Conservation (phyloP, 2,797 vertebrate genomes). For the Lepidocolaptes lacrymiger region DNA sequence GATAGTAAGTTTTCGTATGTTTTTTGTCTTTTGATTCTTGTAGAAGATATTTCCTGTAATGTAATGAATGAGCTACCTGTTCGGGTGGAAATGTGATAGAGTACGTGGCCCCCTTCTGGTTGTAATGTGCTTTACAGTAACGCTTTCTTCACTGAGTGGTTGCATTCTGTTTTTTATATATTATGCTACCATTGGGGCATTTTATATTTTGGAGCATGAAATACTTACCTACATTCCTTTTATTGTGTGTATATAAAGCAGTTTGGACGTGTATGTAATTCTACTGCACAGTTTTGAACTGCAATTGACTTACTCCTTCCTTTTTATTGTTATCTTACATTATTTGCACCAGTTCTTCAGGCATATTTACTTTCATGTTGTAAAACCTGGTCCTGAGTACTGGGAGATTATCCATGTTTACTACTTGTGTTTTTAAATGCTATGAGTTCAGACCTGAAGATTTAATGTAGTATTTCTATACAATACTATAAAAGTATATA, state of each 20-base stretch:
- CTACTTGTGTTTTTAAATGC: not conserved
- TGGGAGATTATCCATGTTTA: not conserved
- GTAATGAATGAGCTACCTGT: not conserved
- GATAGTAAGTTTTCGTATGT: constrained; percentile 73
- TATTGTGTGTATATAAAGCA: not conserved
- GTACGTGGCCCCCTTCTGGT: not conserved
- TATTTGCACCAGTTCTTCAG: not conserved
- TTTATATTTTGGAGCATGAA: not conserved
- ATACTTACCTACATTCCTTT: not conserved
- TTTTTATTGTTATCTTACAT: not conserved
- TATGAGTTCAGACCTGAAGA: not conserved
- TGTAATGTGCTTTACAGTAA: not conserved
- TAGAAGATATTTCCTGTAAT: not conserved
- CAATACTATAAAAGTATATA: not conserved
- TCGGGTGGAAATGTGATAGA: not conserved
- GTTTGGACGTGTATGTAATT: not conserved
- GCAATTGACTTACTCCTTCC: not conserved
- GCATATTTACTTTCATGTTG: not conserved
- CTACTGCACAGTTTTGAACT: not conserved
- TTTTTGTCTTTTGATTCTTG: not conserved
- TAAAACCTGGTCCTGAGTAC: not conserved
- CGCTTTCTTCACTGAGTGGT: not conserved
- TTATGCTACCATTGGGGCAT: not conserved
- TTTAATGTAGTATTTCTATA: not conserved
- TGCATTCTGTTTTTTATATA: not conserved